Evolutionary conservation across 2,797 vertebrate species (phyloP), one percentile per base, ranked within the genome.

Genomic region (Phrynocephalus guinanensis): DNA sequence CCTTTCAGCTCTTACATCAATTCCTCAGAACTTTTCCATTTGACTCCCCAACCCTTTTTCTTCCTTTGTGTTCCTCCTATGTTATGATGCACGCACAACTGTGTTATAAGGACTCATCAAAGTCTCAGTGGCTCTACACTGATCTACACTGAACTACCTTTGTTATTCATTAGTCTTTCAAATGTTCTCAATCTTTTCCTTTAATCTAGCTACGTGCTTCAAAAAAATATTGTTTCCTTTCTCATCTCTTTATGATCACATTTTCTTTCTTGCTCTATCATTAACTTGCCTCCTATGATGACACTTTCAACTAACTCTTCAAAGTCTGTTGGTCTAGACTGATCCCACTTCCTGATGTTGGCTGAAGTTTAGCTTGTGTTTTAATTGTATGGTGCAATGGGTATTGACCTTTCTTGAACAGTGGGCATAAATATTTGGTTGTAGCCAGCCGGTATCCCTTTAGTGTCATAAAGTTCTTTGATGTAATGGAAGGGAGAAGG

Each of bases 81-180:
- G 94, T 92, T 91, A 94, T 91, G 92, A 94, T 92, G 81, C 72
- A 92, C 91, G 83, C 83, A 90, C 88, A 83, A 44, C 89, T 93
- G 84, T 91, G 85, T 88, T 89, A 87, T 91, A 95, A 95, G 93
- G 92, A 88, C 84, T 94, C 92, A 95, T 94, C 94, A 95, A 94
- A 96, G 92, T 90, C 90, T 91, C 73, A 22, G 93, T 86, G 90
- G 90, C 92, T 94, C 88, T 92, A 92, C 93, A 89, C 88, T 94
- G 93, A 93, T 92, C 93, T 88, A 67, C 87, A 92, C 13, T 94
- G 93, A 94, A 94, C 83, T 94, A 63, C 50, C 88, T 92, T 92
- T 94, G 87, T 92, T 79, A 92, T 90, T 93, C 93, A 94, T 92
- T 94, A 93, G 89, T 92, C 93, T 94, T 95, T 93, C 92, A 95